These are phyloP conservation scores for Netelia inedita DNA, from an alignment of 2,888 invertebrate genomes.

Conservation along the genomic window DNA sequence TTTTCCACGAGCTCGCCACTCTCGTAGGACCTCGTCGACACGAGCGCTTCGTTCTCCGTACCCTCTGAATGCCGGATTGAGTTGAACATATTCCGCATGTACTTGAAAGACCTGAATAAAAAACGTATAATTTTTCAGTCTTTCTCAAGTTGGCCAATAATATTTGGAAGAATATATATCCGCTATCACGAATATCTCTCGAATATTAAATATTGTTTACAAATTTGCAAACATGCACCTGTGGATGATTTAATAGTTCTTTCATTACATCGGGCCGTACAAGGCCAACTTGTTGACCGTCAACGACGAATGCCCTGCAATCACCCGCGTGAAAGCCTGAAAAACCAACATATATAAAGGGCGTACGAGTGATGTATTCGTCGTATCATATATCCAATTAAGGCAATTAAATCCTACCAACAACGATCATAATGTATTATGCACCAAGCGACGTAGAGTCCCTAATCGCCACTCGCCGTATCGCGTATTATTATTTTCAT, in stretches of 20 bases:
- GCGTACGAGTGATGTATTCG: too few relatives aligned
- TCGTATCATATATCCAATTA: too few relatives aligned
- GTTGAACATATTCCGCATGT: constrained; percentile 90
- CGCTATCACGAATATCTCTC: background rate
- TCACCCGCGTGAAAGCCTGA: constrained; percentile 91
- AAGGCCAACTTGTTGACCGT: constrained; percentile 95
- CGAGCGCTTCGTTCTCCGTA: constrained; percentile 92
- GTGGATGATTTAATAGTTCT: constrained; percentile 92
- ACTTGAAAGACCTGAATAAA: constrained; percentile 89
- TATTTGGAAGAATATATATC: background rate
- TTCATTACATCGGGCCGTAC: constrained; percentile 94
- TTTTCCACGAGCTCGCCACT: constrained; percentile 91
- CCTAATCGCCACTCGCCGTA: too few relatives aligned
- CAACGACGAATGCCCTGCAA: constrained; percentile 95
- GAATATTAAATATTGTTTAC: background rate
- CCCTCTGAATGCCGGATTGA: constrained; percentile 95
- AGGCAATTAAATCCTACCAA: too few relatives aligned
- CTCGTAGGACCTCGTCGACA: constrained; percentile 92
- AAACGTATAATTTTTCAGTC: constrained; percentile 43
- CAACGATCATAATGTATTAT: background rate
- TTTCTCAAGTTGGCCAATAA: background rate
- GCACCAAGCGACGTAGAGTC: too few relatives aligned
- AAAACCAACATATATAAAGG: constrained; percentile 1
- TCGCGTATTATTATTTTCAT: background rate
- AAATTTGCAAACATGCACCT: constrained; percentile 86